These are phyloP conservation scores for Lordiphosa andalusiaca DNA, from an alignment of 2,888 invertebrate genomes.

Conservation along the genomic window DNA sequence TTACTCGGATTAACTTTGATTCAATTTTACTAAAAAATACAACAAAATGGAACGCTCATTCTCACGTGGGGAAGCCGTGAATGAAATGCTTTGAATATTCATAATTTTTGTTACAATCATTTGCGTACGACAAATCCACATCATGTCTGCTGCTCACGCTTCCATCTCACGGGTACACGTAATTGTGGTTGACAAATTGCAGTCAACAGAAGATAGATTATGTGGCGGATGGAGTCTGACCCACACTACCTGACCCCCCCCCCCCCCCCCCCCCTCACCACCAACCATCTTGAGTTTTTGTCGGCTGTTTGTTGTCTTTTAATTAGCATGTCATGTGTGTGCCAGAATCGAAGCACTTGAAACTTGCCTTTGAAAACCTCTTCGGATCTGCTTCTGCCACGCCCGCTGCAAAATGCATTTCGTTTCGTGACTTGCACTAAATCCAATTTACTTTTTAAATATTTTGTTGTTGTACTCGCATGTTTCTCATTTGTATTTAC, in stretches of 20 bases:
- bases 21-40: too few relatives aligned
- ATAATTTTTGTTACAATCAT: too few relatives aligned
- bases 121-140: too few relatives aligned
- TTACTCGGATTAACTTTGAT: too few relatives aligned
- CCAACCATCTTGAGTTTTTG: constrained; percentile 26
- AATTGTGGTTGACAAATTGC: constrained; percentile 73
- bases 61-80: too few relatives aligned
- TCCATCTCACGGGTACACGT: constrained; percentile 40
- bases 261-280: background rate
- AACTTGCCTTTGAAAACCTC: constrained; percentile 33
- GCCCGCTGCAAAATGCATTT: constrained; percentile 61
- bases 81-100: too few relatives aligned
- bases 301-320: constrained; percentile 76
- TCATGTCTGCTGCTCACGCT: constrained; percentile 14
- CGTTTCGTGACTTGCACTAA: constrained; percentile 70
- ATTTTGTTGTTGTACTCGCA: constrained; percentile 42
- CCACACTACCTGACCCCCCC: background rate
- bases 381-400: constrained; percentile 23
- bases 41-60: too few relatives aligned
- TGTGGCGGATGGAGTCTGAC: constrained; percentile 6
- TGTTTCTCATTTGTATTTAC: constrained; percentile 43
- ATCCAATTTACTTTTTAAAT: constrained; percentile 72
- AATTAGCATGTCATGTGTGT: constrained; percentile 78
- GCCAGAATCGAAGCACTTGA: constrained; percentile 52
- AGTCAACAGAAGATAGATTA: constrained; percentile 72